Evolutionary conservation across 2,797 vertebrate genomes (phyloP).

Genomic region (Periparus ater): DNA sequence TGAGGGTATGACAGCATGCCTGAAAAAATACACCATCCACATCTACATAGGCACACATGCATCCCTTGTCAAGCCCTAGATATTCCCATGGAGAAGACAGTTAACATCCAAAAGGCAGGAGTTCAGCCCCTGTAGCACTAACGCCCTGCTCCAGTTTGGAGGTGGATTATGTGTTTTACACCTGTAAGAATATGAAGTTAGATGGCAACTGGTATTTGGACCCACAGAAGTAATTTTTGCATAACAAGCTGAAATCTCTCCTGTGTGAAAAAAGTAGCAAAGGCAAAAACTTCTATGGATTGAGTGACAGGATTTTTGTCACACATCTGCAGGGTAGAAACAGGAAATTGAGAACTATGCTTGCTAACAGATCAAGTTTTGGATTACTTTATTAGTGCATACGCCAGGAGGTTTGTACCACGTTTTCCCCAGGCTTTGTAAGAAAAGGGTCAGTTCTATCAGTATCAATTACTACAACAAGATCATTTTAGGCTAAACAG

Average conservation of each 20-base stretch:
- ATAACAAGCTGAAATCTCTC: constrained; percentile 48
- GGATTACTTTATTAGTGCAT: background rate
- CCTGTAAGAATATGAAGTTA: constrained; percentile 24
- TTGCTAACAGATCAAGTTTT: constrained; percentile 7
- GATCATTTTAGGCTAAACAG: constrained; percentile 43
- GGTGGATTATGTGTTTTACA: constrained; percentile 15
- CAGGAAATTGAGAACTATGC: constrained; percentile 1
- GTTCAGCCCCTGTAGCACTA: background rate
- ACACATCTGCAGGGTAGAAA: constrained; percentile 6
- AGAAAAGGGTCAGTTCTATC: constrained; percentile 10
- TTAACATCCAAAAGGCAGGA: constrained; percentile 6
- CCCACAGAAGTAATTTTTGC: background rate
- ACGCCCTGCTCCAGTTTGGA: background rate
- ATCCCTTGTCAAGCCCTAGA: background rate
- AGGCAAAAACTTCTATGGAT: constrained; percentile 67
- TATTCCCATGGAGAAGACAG: background rate
- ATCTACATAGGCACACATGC: background rate
- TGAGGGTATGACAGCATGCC: background rate
- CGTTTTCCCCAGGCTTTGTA: background rate
- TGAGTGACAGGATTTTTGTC: constrained; percentile 55
- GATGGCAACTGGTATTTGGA: background rate
- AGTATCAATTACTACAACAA: constrained; percentile 15
- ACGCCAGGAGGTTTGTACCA: background rate
- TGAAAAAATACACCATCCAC: constrained; percentile 9
- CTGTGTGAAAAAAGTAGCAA: constrained; percentile 46